These are phyloP conservation scores for Steinernema scapterisci DNA, from an alignment of 2,888 invertebrate species.

Conservation along the genomic window DNA sequence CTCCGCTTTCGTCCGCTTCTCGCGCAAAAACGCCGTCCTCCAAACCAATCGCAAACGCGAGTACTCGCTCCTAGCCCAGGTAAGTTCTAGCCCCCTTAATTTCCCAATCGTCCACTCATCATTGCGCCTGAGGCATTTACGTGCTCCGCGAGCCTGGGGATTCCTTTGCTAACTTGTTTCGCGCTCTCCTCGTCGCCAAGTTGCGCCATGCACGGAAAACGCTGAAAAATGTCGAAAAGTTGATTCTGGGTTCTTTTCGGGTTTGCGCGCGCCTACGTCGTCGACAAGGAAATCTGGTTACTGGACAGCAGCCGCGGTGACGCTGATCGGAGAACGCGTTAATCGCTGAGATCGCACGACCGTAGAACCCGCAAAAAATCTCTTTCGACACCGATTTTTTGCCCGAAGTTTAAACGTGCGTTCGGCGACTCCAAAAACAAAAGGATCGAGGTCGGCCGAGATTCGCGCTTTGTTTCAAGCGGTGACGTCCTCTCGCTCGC, in stretches of 20 bases:
- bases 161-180: conserved; percentile 2
- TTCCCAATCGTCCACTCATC: too few species aligned
- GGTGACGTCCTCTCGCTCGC: too few species aligned
- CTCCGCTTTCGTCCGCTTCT: conserved; percentile 13
- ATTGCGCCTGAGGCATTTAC: too few species aligned
- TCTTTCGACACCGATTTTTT: conserved; percentile 26
- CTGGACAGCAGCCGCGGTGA: too few species aligned
- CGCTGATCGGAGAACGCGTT: not conserved
- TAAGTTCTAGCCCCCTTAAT: not conserved
- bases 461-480: conserved; percentile 11
- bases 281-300: conserved; percentile 1
- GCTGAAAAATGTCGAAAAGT: not conserved
- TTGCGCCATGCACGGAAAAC: not conserved
- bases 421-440: conserved; percentile 18
- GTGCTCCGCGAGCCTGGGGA: not conserved
- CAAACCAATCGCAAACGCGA: conserved; percentile 33
- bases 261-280: not conserved
- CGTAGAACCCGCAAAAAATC: conserved; percentile 14
- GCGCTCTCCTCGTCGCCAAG: not conserved
- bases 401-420: not conserved
- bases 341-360: not conserved
- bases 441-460: conserved; percentile 16
- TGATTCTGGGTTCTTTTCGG: not conserved
- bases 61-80: conserved; percentile 18
- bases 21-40: conserved; percentile 23